Evolutionary conservation across 92 coral and sea anemone genomes (phyloP).

Genomic region (Porites lobata): DNA sequence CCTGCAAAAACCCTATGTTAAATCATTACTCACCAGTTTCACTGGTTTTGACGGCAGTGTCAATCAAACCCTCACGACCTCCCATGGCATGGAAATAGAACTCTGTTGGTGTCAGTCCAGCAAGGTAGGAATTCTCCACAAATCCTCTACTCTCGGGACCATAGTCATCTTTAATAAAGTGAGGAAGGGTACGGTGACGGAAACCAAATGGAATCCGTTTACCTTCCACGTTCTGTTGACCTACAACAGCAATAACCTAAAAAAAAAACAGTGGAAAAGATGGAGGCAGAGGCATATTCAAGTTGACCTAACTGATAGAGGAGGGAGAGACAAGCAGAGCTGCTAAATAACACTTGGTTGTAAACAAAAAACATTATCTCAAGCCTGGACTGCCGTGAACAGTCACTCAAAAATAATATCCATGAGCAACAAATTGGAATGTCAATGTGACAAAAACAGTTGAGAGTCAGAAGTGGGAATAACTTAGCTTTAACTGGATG

Average conservation of each 20-base stretch:
- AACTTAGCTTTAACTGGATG: too few relatives aligned
- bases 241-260: constrained; percentile 99
- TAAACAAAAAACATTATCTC: too few relatives aligned
- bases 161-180: constrained; percentile 98
- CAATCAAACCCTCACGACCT: constrained; percentile 99
- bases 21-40: constrained; percentile 90
- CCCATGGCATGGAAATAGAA: constrained; percentile 99
- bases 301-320: neutral
- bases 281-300: neutral
- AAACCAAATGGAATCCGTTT: constrained; percentile 99
- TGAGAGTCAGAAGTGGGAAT: too few relatives aligned
- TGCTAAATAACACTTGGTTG: too few relatives aligned
- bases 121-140: constrained; percentile 99
- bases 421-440: too few relatives aligned
- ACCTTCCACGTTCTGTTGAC: constrained; percentile 99
- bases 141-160: constrained; percentile 99
- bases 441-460: too few relatives aligned
- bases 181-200: constrained; percentile 99
- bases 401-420: too few relatives aligned
- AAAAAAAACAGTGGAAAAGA: neutral
- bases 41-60: constrained; percentile 99
- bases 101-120: constrained; percentile 99
- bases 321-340: too few relatives aligned
- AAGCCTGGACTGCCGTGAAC: too few relatives aligned
- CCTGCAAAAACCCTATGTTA: too few relatives aligned